phyloP scores from a whole-genome alignment of 53 echinoderm and acorn worm genomes.

The Actinopyga echinites region DNA sequence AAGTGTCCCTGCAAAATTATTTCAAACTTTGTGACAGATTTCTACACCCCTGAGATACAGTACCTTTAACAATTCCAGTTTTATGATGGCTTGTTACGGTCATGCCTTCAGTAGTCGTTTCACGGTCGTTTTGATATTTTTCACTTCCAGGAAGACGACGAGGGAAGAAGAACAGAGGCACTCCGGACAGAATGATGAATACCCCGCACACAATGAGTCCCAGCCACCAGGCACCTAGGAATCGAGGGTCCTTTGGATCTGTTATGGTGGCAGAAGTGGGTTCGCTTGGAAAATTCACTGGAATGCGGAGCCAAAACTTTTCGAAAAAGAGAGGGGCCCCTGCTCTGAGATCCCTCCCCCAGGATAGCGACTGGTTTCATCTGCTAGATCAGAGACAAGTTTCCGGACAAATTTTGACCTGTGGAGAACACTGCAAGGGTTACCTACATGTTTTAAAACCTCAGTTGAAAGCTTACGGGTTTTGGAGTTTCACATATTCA shows the following conservation, averaged over 20 bases:
- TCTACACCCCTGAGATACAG: too few species aligned
- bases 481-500: too few species aligned
- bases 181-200: slow-evolving; percentile 45
- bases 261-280: background rate
- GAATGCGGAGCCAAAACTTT: slow-evolving; percentile 2
- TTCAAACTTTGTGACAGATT: too few species aligned
- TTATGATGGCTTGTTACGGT: background rate
- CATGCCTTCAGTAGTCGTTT: too few species aligned
- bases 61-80: background rate
- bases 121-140: background rate
- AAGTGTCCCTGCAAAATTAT: too few species aligned
- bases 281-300: background rate
- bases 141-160: slow-evolving; percentile 52
- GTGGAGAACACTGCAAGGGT: too few species aligned
- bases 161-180: slow-evolving; percentile 78
- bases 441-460: too few species aligned
- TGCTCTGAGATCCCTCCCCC: too few species aligned
- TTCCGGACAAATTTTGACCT: too few species aligned
- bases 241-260: slow-evolving; percentile 26
- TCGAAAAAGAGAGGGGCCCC: slow-evolving; percentile 32
- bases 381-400: too few species aligned
- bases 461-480: too few species aligned
- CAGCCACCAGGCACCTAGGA: slow-evolving; percentile 82
- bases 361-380: too few species aligned
- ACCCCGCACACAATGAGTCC: slow-evolving; percentile 64